Evolutionary conservation across 2,888 invertebrate genomes (phyloP).

Genomic region (Callimorpha dominula): DNA sequence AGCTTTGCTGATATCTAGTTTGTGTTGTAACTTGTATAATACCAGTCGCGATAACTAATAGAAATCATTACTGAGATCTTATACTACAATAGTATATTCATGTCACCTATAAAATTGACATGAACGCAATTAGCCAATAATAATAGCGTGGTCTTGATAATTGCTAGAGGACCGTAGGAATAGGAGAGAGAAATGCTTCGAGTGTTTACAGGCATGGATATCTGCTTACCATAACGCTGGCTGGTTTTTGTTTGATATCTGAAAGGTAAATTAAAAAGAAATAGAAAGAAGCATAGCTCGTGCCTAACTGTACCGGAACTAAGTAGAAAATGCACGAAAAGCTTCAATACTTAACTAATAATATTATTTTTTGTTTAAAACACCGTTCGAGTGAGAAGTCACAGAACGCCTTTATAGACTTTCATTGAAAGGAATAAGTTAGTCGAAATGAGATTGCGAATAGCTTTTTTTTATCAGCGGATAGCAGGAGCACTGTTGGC

Average conservation of each 20-base stretch:
- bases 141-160: too few species aligned
- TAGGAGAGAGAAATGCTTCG: too few species aligned
- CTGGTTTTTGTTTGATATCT: too few species aligned
- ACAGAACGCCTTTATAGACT: not conserved
- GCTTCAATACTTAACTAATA: too few species aligned
- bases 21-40: not conserved
- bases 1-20: not conserved
- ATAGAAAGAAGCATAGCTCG: too few species aligned
- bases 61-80: not conserved
- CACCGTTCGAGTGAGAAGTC: not conserved
- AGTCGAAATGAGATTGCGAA: not conserved
- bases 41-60: not conserved
- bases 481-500: not conserved
- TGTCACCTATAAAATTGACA: not conserved
- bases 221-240: too few species aligned
- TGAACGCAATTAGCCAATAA: not conserved
- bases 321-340: not conserved
- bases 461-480: not conserved
- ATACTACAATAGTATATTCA: not conserved
- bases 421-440: not conserved
- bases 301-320: not conserved
- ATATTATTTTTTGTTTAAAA: not conserved
- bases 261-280: too few species aligned
- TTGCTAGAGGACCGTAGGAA: too few species aligned
- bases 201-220: too few species aligned